Evolutionary conservation across 2,888 invertebrate genomes (phyloP).

Genomic region (Sesamia inferens): DNA sequence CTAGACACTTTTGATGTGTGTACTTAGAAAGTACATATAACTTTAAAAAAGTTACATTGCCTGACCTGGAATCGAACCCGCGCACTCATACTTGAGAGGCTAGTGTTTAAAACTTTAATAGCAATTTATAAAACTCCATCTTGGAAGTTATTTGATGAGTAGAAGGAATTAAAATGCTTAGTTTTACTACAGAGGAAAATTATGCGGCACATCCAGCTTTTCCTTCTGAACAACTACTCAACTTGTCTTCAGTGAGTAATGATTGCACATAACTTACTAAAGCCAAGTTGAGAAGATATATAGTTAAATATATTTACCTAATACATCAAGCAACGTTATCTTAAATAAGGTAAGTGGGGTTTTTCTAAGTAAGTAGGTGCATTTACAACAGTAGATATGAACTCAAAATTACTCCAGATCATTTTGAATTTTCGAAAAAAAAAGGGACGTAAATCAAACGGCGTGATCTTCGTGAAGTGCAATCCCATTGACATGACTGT

Average conservation of each 20-base stretch:
- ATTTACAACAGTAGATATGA: neutral
- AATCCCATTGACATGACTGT: neutral
- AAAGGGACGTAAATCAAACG: neutral
- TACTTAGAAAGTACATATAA: too few relatives aligned
- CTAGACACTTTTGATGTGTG: too few relatives aligned
- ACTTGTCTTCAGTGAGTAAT: too few relatives aligned
- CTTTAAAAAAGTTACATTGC: too few relatives aligned
- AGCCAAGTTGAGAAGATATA: neutral
- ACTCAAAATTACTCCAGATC: neutral
- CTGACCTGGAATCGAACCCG: too few relatives aligned
- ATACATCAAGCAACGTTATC: neutral
- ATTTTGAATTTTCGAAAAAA: neutral
- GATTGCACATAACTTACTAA: neutral
- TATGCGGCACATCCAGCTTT: neutral
- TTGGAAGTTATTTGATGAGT: neutral
- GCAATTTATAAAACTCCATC: slow-evolving; percentile 8
- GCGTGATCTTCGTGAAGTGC: neutral
- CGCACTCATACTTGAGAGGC: too few relatives aligned
- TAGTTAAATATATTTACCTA: neutral
- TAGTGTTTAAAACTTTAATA: slow-evolving; percentile 4
- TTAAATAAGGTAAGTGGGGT: neutral
- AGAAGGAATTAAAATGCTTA: neutral
- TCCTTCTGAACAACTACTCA: neutral
- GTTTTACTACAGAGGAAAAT: slow-evolving; percentile 3
- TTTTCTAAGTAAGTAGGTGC: neutral